phyloP scores from a whole-genome alignment of 2,888 invertebrate species.

The Lingula anatina region DNA sequence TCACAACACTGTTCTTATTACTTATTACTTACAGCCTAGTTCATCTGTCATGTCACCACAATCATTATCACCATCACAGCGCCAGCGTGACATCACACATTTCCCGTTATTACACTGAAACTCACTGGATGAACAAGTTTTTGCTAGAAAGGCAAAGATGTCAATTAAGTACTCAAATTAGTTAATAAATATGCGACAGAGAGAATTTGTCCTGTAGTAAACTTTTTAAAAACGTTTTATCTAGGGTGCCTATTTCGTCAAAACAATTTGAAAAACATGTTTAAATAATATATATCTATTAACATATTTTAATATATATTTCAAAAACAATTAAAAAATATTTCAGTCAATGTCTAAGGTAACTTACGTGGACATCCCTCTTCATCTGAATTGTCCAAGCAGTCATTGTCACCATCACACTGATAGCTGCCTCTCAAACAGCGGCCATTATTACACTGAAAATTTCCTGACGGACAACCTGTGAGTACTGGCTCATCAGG shows the following conservation, averaged over 20 bases:
- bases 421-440: conserved; percentile 41
- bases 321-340: no score
- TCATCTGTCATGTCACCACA: conserved; percentile 94
- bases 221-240: no score
- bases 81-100: conserved; percentile 60
- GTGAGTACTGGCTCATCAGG: conserved; percentile 83
- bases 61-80: conserved; percentile 94
- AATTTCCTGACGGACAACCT: conserved; percentile 87
- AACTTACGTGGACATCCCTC: conserved; percentile 20
- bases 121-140: conserved; percentile 48
- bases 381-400: conserved; percentile 39
- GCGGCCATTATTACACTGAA: conserved; percentile 86
- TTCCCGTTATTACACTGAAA: conserved; percentile 32
- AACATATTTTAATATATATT: no score
- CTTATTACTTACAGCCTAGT: conserved; percentile 81
- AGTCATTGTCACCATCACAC: conserved; percentile 48
- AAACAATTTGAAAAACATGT: no score
- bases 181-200: no score
- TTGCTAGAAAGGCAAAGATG: conserved; percentile 15
- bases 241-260: no score
- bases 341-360: no score
- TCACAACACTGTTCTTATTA: no score
- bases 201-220: no score
- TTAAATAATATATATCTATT: no score
- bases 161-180: no score